Percentiles rank a stretch among this genome's conserved stretches.
These are phyloP conservation scores for Morinoia aosen DNA, from an alignment of 2,888 invertebrate genomes.

Conservation along the genomic window DNA sequence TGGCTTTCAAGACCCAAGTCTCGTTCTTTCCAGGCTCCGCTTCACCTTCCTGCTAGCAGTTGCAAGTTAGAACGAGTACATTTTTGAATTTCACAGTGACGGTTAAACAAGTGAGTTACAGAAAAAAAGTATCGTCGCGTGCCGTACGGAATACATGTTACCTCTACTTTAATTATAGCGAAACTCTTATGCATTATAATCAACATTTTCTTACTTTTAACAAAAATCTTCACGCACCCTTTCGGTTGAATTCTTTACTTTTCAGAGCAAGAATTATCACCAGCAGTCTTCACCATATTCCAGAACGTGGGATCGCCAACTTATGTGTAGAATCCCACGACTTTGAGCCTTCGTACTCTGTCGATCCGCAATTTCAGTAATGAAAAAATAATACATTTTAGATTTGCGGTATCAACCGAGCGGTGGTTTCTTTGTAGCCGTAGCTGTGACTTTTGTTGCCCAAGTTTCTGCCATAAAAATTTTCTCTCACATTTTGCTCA, in stretches of 20 bases:
- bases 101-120: too few relatives aligned
- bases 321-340: background rate
- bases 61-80: background rate
- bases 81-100: too few relatives aligned
- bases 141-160: too few relatives aligned
- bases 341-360: background rate
- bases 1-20: too few relatives aligned
- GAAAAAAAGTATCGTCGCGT: too few relatives aligned
- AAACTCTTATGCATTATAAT: background rate
- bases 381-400: background rate
- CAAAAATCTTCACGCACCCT: background rate
- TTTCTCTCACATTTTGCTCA: background rate
- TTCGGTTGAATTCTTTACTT: background rate
- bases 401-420: background rate
- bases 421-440: background rate
- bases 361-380: background rate
- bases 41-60: too few relatives aligned
- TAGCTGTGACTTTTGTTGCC: background rate
- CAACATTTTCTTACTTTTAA: background rate
- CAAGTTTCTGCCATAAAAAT: background rate
- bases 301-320: background rate
- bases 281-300: background rate
- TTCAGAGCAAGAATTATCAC: background rate
- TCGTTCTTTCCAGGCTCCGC: too few relatives aligned
- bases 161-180: background rate